Evolutionary conservation across 2,888 invertebrate species (phyloP).

Genomic region (Epinotia ramella): DNA sequence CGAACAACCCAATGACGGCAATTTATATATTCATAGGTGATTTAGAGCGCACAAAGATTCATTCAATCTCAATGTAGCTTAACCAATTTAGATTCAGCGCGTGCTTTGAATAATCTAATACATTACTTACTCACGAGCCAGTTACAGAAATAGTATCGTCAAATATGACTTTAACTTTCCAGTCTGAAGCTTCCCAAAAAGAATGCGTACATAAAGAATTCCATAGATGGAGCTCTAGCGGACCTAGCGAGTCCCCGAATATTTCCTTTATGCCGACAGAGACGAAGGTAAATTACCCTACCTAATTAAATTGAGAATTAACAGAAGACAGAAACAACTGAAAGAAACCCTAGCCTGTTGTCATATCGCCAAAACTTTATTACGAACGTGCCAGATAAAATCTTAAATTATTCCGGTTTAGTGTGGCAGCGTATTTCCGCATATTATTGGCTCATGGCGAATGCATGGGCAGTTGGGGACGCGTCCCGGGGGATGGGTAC

Average conservation of each 20-base stretch:
- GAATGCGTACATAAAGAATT: no score
- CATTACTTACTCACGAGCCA: constrained; percentile 8
- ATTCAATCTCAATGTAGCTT: constrained; percentile 39
- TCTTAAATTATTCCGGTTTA: constrained; percentile 40
- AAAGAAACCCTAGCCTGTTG: neutral
- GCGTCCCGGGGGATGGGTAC: constrained; percentile 48
- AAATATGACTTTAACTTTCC: constrained; percentile 23
- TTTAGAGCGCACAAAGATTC: constrained; percentile 39
- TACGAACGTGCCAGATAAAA: constrained; percentile 34
- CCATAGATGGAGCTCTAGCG: no score
- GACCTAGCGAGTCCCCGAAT: no score
- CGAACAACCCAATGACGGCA: constrained; percentile 52
- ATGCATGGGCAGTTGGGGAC: constrained; percentile 60
- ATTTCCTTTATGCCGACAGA: no score
- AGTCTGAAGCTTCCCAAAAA: constrained; percentile 19
- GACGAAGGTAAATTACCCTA: no score
- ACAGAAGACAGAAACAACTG: no score
- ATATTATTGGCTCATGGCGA: constrained; percentile 67
- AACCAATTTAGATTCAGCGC: constrained; percentile 27
- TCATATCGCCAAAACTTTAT: constrained; percentile 4
- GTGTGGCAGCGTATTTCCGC: constrained; percentile 39
- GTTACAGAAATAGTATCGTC: constrained; percentile 17
- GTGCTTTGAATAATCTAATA: constrained; percentile 38
- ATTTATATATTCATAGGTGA: constrained; percentile 43
- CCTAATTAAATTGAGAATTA: no score